Conservation (phyloP, 2,888 invertebrate species). For the Diploptera punctata region DNA sequence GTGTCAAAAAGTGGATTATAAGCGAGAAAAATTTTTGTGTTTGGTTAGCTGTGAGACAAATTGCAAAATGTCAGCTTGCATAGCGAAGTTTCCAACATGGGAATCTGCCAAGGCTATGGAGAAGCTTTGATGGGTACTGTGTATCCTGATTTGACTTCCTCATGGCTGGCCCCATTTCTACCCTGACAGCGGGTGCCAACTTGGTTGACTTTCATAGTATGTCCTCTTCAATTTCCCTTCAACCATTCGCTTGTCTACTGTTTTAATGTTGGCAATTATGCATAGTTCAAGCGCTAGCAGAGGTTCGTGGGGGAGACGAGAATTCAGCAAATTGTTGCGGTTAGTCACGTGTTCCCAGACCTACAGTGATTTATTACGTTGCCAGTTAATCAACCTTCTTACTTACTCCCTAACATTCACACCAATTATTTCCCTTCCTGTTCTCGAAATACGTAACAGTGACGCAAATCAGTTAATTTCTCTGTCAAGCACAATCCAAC, state of each 20-base stretch:
- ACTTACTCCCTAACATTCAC: too few species aligned
- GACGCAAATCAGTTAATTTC: too few species aligned
- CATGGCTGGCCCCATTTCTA: neutral
- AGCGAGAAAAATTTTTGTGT: too few species aligned
- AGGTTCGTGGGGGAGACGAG: neutral
- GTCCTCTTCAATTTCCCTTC: neutral
- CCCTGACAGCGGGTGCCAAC: neutral
- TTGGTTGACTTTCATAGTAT: neutral
- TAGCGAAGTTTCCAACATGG: neutral
- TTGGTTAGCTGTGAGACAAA: too few species aligned
- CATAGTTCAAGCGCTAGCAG: neutral
- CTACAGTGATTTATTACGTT: too few species aligned
- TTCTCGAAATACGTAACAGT: too few species aligned
- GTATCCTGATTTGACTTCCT: neutral
- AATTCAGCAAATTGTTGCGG: neutral
- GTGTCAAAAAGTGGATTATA: too few species aligned
- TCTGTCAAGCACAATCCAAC: too few species aligned
- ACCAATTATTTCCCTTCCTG: too few species aligned
- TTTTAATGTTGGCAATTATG: neutral
- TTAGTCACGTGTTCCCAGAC: too few species aligned
- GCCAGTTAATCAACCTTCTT: too few species aligned
- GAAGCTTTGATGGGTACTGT: neutral
- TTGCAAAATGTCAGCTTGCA: too few species aligned
- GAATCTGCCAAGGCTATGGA: neutral
- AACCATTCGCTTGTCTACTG: neutral